Evolutionary conservation across 1,140 invertebrate species (phyloP).

Genomic region (Pseudomyrmex pallidus): DNA sequence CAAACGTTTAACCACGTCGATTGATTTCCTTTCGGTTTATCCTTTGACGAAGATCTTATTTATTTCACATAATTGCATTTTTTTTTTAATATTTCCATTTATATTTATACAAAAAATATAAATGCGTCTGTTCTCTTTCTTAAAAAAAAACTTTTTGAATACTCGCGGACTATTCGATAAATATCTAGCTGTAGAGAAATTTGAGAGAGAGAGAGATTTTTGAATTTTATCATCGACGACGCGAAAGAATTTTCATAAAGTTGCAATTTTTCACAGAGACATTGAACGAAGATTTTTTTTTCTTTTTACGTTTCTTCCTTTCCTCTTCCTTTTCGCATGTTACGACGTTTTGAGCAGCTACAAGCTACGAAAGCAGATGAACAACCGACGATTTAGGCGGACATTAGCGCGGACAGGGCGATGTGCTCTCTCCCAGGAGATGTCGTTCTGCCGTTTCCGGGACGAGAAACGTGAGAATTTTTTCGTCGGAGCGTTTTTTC

Average conservation of each 20-base stretch:
- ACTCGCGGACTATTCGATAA: neutral
- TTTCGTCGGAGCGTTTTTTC: constrained; percentile 28
- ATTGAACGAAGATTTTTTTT: neutral
- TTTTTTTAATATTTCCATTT: neutral
- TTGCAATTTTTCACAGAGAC: neutral
- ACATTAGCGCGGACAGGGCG: neutral
- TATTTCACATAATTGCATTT: neutral
- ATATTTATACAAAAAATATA: neutral
- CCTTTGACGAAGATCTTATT: neutral
- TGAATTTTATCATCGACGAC: neutral
- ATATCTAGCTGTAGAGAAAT: constrained; percentile 13
- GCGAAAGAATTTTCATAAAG: too few species aligned
- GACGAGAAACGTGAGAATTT: constrained; percentile 40
- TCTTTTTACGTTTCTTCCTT: neutral
- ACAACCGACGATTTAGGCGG: constrained; percentile 24
- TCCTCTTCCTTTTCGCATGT: neutral
- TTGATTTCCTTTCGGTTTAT: neutral
- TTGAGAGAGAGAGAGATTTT: neutral
- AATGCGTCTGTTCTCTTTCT: neutral
- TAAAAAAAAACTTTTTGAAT: neutral
- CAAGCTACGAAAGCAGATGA: constrained; percentile 58
- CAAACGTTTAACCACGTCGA: neutral
- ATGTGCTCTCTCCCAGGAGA: neutral
- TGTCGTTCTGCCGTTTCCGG: neutral
- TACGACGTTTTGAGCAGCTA: constrained; percentile 18